Evolutionary conservation across 37 sponge, comb jelly and placozoan genomes (phyloP).

Genomic region (Spongilla lacustris): DNA sequence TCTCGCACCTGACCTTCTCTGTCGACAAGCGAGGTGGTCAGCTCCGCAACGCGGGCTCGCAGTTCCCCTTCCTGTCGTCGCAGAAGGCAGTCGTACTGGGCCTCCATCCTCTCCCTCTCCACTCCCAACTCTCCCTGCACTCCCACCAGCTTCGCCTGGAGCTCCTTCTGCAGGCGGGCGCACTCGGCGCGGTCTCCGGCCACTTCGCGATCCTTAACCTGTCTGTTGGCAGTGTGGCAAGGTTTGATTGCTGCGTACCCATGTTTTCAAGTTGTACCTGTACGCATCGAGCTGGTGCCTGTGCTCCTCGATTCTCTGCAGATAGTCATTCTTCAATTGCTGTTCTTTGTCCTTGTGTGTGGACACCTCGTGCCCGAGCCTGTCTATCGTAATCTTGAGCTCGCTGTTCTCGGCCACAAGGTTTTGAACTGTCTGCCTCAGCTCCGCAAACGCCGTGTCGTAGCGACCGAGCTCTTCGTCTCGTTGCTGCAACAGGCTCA

Average conservation of each 20-base stretch:
- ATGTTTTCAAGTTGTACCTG: background rate
- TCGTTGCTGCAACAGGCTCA: constrained; percentile 38
- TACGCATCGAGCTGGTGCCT: constrained; percentile 21
- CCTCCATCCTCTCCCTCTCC: constrained; percentile 16
- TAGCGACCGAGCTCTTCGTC: constrained; percentile 55
- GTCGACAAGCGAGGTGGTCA: background rate
- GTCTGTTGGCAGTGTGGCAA: background rate
- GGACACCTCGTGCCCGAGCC: constrained; percentile 7
- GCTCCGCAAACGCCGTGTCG: constrained; percentile 37
- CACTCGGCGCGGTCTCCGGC: constrained; percentile 17
- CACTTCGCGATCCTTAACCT: constrained; percentile 18
- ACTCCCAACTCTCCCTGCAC: constrained; percentile 26
- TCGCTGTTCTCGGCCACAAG: constrained; percentile 63
- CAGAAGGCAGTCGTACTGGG: background rate
- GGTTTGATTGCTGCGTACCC: background rate
- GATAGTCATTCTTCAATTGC: constrained; percentile 27
- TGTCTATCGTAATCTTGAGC: constrained; percentile 42
- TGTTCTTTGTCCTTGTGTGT: background rate
- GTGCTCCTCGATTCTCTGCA: constrained; percentile 9
- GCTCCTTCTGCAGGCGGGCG: constrained; percentile 12
- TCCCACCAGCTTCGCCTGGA: constrained; percentile 18
- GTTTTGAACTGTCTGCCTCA: constrained; percentile 26
- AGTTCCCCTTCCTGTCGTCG: too few species aligned
- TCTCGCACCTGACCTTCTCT: background rate
- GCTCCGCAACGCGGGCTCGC: too few species aligned